Percentiles rank a stretch among this genome's conserved stretches.
Conservation (phyloP, 2,888 invertebrate genomes). For the Coleophora deauratella region DNA sequence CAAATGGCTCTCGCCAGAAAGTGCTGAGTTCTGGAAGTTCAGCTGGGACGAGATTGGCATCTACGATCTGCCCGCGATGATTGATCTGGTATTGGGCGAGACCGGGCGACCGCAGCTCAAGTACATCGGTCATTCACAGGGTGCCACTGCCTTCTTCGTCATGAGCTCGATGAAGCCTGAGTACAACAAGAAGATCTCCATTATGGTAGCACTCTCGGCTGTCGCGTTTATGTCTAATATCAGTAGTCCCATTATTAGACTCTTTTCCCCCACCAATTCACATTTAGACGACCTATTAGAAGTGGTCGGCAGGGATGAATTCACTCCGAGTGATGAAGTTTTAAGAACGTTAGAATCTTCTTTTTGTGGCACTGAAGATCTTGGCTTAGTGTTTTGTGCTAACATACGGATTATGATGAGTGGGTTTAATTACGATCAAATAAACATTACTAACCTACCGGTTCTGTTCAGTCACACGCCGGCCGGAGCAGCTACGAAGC, state of each 20-base stretch:
- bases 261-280: too few relatives aligned
- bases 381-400: too few relatives aligned
- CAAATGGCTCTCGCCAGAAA: constrained; percentile 31
- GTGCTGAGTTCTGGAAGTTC: constrained; percentile 75
- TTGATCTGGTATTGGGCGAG: constrained; percentile 77
- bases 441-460: not conserved
- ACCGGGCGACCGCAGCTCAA: constrained; percentile 49
- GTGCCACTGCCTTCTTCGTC: constrained; percentile 71
- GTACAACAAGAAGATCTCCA: constrained; percentile 75
- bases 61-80: constrained; percentile 85
- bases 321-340: too few relatives aligned
- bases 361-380: too few relatives aligned
- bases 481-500: constrained; percentile 44
- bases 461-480: constrained; percentile 45
- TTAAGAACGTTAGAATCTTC: too few relatives aligned
- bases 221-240: not conserved
- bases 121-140: not conserved
- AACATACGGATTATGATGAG: too few relatives aligned
- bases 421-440: not conserved
- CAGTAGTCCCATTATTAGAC: not conserved
- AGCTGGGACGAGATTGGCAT: constrained; percentile 88
- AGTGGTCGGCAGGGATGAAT: too few relatives aligned
- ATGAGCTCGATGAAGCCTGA: constrained; percentile 74
- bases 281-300: too few relatives aligned
- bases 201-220: constrained; percentile 25